Percentiles rank a stretch among this genome's conserved stretches.
phyloP scores from a whole-genome alignment of 2,888 invertebrate genomes.

The Patella depressa region DNA sequence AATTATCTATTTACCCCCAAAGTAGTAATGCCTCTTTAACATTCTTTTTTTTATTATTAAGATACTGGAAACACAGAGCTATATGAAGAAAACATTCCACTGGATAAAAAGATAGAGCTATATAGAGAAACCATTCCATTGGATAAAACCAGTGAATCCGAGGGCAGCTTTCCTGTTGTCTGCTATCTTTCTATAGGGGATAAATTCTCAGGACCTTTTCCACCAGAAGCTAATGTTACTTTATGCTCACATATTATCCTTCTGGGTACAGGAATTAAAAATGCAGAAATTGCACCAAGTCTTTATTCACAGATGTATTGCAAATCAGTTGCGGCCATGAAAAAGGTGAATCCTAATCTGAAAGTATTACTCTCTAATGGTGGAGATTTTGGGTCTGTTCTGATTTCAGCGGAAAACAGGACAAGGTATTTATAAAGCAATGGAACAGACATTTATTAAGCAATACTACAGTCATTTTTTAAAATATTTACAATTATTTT shows the following conservation, averaged over 20 bases:
- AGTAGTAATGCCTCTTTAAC: too few relatives aligned
- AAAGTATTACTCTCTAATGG: constrained; percentile 40
- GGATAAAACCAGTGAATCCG: neutral
- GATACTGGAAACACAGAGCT: too few relatives aligned
- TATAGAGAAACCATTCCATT: too few relatives aligned
- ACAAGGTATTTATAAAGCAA: constrained; percentile 30
- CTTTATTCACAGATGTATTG: constrained; percentile 28
- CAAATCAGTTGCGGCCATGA: constrained; percentile 34
- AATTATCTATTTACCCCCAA: too few relatives aligned
- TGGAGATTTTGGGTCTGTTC: constrained; percentile 32
- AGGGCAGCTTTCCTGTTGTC: constrained; percentile 24
- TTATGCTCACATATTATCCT: constrained; percentile 44
- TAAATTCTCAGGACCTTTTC: constrained; percentile 37
- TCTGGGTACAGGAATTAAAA: constrained; percentile 27
- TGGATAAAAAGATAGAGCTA: too few relatives aligned
- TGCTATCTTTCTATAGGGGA: constrained; percentile 36
- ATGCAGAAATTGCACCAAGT: constrained; percentile 29
- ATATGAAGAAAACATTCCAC: too few relatives aligned
- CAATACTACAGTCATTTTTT: too few relatives aligned
- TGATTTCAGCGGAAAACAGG: constrained; percentile 32
- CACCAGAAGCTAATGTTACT: constrained; percentile 40
- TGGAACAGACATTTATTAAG: neutral
- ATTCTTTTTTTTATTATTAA: too few relatives aligned
- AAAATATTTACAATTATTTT: too few relatives aligned
- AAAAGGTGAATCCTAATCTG: constrained; percentile 37